Base-by-base conservation (phyloP, 2,888 invertebrate genomes). In the Amiota mariae region DNA sequence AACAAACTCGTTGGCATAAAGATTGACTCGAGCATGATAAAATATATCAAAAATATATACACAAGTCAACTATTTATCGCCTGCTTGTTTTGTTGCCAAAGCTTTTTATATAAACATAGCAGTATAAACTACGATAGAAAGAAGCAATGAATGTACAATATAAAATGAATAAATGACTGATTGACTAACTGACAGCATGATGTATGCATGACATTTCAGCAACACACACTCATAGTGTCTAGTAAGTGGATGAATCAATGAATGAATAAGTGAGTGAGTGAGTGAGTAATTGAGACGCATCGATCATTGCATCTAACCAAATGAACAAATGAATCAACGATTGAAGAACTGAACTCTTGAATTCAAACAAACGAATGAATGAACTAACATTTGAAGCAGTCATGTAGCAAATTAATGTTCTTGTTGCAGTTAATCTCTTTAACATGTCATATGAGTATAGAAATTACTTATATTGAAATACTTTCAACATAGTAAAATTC, bases 261-360 rank as follows among this genome's bases (percentile, higher is more conserved):
- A 59, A 64, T 78, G 75, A 76, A 72, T 75, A 78, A 78, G 76
- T 76, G 76, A 75, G 76, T 73, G 71, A 59, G 70, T 73, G 71
- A 59, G 70, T 78, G 75, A 76, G 73, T 75, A 78, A 78, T 78
- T 76, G 76, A 75, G 76, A 61, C 71, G 73, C 77, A 77, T 78
- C 77, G 78, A 77, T 78, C 77, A 78, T 78, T 63, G 24, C 68
- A 46, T 36, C 46, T 63, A 15, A 46, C 63, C 20, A 13, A 18
- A 67, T 59, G 24, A 64, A 61, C 9, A 59, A 13, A n/a, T 63
- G 46, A 63, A 64, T 15, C 72, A 10, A 6, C 46, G 20, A 15
- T n/a, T 10, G n/a, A 57, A 67, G 36, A 36, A 36, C 36, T 57
- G 46, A 49, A 24, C 49, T 61, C 36, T 36, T 36, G 36, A 36